Evolutionary conservation across 2,888 invertebrate species (phyloP).

Genomic region (Philonicus albiceps): DNA sequence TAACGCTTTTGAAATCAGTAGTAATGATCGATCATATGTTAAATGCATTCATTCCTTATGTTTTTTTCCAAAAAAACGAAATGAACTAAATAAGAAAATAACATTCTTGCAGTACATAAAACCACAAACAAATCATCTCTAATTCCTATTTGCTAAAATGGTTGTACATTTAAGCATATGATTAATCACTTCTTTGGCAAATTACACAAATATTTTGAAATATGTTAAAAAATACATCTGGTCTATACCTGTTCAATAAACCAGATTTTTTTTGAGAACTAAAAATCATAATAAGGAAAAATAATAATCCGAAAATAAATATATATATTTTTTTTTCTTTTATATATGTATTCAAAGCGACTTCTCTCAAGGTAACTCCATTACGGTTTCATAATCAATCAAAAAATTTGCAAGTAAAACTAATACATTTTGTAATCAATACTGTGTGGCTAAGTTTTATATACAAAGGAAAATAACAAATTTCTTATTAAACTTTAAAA

Average conservation of each 20-base stretch:
- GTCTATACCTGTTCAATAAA: conserved; percentile 54
- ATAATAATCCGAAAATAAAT: conserved; percentile 37
- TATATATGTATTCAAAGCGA: conserved; percentile 36
- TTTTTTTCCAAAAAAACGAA: background rate
- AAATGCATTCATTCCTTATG: conserved; percentile 8
- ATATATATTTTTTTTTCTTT: background rate
- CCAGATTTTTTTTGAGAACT: conserved; percentile 50
- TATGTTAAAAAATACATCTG: conserved; percentile 50
- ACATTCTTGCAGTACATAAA: background rate
- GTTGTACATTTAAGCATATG: conserved; percentile 49
- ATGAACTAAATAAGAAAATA: conserved; percentile 3
- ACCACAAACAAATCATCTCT: background rate
- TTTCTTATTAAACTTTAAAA: conserved; percentile 39
- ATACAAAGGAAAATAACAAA: conserved; percentile 37
- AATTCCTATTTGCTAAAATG: background rate
- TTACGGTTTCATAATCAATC: conserved; percentile 39
- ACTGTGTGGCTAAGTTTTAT: conserved; percentile 45
- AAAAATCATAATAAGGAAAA: conserved; percentile 45
- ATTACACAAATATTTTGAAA: conserved; percentile 48
- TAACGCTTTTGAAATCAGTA: conserved; percentile 43
- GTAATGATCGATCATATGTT: conserved; percentile 34
- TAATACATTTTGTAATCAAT: conserved; percentile 43
- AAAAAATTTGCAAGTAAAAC: conserved; percentile 44
- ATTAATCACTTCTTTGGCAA: conserved; percentile 48
- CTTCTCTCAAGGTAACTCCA: conserved; percentile 35